Base-by-base conservation (phyloP, 1,140 invertebrate genomes). In the Watersipora subatra region DNA sequence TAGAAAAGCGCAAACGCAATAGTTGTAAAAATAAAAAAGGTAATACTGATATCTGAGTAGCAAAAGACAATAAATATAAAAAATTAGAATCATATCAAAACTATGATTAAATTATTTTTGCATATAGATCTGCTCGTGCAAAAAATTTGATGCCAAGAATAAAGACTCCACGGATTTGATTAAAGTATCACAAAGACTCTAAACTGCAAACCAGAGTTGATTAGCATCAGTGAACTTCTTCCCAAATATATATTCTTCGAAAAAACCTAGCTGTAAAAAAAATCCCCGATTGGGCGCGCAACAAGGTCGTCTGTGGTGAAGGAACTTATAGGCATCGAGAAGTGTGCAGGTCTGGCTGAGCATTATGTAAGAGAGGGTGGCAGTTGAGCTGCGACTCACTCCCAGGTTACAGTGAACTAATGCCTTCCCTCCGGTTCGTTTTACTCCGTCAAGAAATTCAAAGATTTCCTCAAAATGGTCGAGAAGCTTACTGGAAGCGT, bases 281-380 rank as follows among this genome's bases (percentile, higher is more conserved):
- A 20, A 59, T 7, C 19, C 25, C 22, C 19, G 7, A 58, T 19
- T 29, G 26, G 67, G 15, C 25, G 55, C 67, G 59, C 64, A 66
- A 62, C 68, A 28, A 24, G 65, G 63, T 57, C 67, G 63, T 26
- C 69, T 69, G 57, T 67, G 65, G 64, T 64, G 68, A 62, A 80
- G 72, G 12, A 69, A 63, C 65, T 78, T 12, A 3, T 12, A 15
- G 22, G 19, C 57, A 20, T 59, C 19, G 22, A 12, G 22, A 7
- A 20, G 19, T 12, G 3, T 12, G 57, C 57, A 59, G 25, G 7
- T 59, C 22, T 59, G 7, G 22, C 57, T 20, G 19, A 20, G 25
- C 57, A 59, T 59, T 59, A 20, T 46, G n/a, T 46, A 46, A 12
- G 34, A 46, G 7, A 46, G 34, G n/a, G 34, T 46, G 34, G 34